Base-by-base conservation (phyloP, 2,888 invertebrate genomes). In the Pyrocoelia pectoralis region DNA sequence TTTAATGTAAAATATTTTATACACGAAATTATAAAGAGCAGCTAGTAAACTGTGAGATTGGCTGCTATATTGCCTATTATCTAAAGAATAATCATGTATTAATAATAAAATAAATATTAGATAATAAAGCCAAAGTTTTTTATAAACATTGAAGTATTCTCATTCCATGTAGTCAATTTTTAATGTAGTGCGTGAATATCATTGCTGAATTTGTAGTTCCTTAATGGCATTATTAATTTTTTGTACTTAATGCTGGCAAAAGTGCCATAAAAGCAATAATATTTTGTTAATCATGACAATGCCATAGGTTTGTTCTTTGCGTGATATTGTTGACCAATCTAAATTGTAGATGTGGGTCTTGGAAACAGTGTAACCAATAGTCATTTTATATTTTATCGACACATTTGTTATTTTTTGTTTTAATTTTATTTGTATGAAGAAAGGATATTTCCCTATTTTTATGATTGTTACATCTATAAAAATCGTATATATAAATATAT, bases 211-310 rank as follows among this genome's bases (percentile, higher is more conserved):
- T 59, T 55, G 62, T 69, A 69, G 67, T 69, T 69, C 69, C 69
- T 69, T 51, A 50, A 65, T 65, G 68, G 65, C 68, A 67, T 69
- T 68, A 68, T 68, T 65, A 56, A 66, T 67, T 63, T 69, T 66
- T 64, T 53, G 70, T 70, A 72, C 70, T 70, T 71, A 71, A 69
- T 66, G 63, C 67, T 69, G 70, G 72, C 71, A 67, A 67, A 60
- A 51, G 72, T 72, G 72, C 72, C 72, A 72, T 72, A 71, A 33
- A 41, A 57, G 58, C 63, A 63, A 63, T 64, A 60, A 59, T 65
- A 54, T 65, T 50, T 38, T 60, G 46, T 54, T 55, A 19, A 59
- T 49, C 51, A 56, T 56, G 51, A 58, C 60, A 61, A 46, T 60
- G 65, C 67, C 62, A 65, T 55, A 66, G 24, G 49, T 60, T 63